Evolutionary conservation across 2,113 vertebrate species (phyloP).

Genomic region (Craseonycteris thonglongyai): DNA sequence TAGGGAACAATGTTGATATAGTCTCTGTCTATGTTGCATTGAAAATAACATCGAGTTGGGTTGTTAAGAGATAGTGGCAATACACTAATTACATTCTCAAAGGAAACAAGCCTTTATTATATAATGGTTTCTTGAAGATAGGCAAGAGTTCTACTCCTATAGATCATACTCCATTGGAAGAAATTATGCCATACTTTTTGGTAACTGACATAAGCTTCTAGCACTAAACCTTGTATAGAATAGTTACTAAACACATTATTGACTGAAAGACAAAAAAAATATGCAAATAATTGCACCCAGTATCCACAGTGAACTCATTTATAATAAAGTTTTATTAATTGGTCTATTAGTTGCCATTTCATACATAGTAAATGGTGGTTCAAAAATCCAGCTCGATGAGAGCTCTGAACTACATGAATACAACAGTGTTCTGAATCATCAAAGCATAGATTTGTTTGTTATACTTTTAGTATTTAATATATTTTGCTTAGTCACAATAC

Average conservation of each 20-base stretch:
- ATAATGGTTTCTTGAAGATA: background rate
- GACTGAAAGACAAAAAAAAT: background rate
- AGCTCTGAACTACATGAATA: background rate
- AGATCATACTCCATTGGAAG: background rate
- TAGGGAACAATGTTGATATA: background rate
- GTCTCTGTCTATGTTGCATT: background rate
- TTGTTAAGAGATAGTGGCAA: background rate
- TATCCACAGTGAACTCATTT: background rate
- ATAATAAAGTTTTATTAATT: background rate
- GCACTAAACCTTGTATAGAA: background rate
- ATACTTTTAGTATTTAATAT: background rate
- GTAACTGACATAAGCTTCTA: background rate
- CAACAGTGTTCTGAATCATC: background rate
- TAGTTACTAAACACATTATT: background rate
- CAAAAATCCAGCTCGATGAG: background rate
- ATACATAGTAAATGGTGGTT: background rate
- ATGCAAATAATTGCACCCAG: background rate
- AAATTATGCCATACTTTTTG: background rate
- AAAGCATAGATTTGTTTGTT: background rate
- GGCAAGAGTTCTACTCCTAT: background rate
- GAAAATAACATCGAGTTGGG: background rate
- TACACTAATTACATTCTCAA: background rate
- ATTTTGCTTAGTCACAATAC: background rate
- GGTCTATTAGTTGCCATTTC: background rate
- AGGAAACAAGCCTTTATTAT: background rate